phyloP scores from a whole-genome alignment of 2,797 vertebrate genomes.

The Anomalospiza imberbis region DNA sequence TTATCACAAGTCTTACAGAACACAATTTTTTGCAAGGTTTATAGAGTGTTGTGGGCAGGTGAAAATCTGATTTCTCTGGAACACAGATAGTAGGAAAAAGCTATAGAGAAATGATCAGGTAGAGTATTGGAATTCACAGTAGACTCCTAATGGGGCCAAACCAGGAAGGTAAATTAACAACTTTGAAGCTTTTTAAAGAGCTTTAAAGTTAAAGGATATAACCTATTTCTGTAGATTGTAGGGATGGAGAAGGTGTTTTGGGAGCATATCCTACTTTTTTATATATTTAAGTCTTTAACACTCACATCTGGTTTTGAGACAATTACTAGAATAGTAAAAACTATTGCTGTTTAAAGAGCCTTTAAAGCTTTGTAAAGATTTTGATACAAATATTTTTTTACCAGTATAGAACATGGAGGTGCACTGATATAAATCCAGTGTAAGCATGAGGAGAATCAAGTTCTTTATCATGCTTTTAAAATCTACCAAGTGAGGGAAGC shows the following conservation, averaged over 20 bases:
- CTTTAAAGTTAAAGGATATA: neutral
- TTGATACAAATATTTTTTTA: neutral
- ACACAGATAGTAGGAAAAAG: neutral
- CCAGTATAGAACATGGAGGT: neutral
- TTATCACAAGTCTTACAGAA: neutral
- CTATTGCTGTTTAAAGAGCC: neutral
- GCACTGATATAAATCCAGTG: neutral
- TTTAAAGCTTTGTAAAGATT: neutral
- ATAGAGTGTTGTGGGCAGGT: neutral
- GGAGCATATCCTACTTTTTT: neutral
- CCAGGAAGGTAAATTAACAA: neutral
- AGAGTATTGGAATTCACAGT: neutral
- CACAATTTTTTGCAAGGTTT: neutral
- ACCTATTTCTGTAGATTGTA: conserved; percentile 33
- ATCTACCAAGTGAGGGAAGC: conserved; percentile 49
- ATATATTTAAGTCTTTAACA: neutral
- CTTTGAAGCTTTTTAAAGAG: neutral
- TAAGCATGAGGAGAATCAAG: conserved; percentile 11
- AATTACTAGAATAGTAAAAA: neutral
- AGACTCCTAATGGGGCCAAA: neutral
- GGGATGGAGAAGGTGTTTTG: conserved; percentile 20
- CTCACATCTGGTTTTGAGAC: neutral
- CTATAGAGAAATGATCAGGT: neutral
- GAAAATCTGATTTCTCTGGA: neutral
- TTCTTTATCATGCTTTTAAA: conserved; percentile 57